Percentiles rank a stretch among this genome's conserved stretches.
Evolutionary conservation across 2,797 vertebrate genomes (phyloP).

Genomic region (Gallinago solitaria): DNA sequence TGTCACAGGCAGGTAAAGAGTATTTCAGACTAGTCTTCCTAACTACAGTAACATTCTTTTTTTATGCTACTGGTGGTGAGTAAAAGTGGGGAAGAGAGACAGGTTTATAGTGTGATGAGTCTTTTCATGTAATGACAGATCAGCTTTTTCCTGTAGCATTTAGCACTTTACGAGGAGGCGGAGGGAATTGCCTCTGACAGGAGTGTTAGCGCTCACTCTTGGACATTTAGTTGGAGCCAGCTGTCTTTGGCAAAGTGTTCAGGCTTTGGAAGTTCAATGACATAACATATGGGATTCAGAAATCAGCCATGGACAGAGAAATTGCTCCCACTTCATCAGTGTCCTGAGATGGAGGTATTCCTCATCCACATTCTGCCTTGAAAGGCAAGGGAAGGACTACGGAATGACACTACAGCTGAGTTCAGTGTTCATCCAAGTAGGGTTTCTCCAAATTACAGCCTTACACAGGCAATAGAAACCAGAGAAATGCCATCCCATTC

Average conservation of each 20-base stretch:
- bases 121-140: background rate
- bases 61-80: background rate
- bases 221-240: background rate
- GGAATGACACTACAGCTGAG: background rate
- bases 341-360: background rate
- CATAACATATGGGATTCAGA: fast-evolving
- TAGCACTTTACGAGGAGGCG: background rate
- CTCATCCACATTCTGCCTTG: background rate
- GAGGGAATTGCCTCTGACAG: background rate
- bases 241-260: background rate
- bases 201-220: background rate
- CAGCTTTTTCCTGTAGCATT: background rate
- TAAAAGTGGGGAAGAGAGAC: background rate
- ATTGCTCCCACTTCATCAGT: background rate
- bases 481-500: background rate
- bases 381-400: background rate
- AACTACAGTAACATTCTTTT: background rate
- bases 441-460: background rate
- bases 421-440: background rate
- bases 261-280: background rate
- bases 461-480: background rate
- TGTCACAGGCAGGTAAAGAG: background rate
- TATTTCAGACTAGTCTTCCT: background rate
- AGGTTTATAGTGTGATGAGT: background rate
- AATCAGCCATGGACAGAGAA: background rate